These are phyloP conservation scores for Coregonus ussuriensis DNA, from an alignment of 2,797 vertebrate genomes.

Conservation along the genomic window DNA sequence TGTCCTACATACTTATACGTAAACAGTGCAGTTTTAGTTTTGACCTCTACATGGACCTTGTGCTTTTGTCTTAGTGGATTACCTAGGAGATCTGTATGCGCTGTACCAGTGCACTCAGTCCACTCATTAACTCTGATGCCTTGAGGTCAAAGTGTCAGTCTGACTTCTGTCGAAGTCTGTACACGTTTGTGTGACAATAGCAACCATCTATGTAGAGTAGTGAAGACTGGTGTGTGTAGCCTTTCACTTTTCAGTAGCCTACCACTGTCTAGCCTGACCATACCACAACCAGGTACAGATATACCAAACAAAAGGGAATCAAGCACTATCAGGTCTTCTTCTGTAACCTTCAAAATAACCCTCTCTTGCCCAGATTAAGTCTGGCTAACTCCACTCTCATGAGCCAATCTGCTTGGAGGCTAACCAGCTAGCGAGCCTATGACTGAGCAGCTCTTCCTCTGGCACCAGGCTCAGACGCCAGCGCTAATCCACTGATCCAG, in stretches of 20 bases:
- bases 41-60: background rate
- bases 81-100: background rate
- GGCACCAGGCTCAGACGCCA: conserved; percentile 32
- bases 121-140: background rate
- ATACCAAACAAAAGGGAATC: background rate
- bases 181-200: background rate
- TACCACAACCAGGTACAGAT: background rate
- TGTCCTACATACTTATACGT: background rate
- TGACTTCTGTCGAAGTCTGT: background rate
- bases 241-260: background rate
- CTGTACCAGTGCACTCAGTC: background rate
- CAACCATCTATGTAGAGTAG: background rate
- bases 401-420: conserved; percentile 11
- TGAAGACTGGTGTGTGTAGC: background rate
- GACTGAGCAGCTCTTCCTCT: conserved; percentile 9
- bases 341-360: conserved; percentile 16
- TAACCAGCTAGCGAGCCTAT: conserved; percentile 40
- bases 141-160: background rate
- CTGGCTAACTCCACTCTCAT: conserved; percentile 2
- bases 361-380: conserved; percentile 18
- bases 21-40: background rate
- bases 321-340: background rate
- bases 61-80: background rate
- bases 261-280: too few species aligned
- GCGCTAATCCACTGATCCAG: conserved; percentile 68